Evolutionary conservation across 2,797 vertebrate species (phyloP), one percentile per base, ranked within the genome.

Genomic region (Lates japonicus): DNA sequence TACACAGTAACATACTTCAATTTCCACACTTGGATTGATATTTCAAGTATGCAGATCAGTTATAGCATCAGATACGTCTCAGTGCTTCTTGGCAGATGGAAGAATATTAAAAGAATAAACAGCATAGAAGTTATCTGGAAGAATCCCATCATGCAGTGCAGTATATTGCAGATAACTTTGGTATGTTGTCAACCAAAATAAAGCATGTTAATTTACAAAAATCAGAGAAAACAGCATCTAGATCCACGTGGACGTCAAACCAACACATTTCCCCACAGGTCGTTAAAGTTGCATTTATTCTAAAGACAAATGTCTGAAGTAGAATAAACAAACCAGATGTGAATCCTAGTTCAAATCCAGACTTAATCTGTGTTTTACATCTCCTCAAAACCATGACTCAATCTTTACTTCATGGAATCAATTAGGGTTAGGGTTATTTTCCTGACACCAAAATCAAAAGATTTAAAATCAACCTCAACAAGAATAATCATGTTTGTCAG

Each of bases 111-210:
- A 88, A 89, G 80, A 90, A 91, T 78, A 57, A 84, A 92, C 80
- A 85, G 85, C 79, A 87, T 90, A 90, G 60, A 87, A 81, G 79
- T 92, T 80, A 84, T 87, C 82, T 92, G 80, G 90, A 92, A 91
- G 87, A 87, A 84, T 90, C 73, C 89, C 84, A 90, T 92, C 94
- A 96, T 95, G 94, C 95, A 95, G 90, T 90, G 80, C 84, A 75
- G 77, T 80, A 93, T 93, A 91, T 92, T 94, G 92, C 90, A 84
- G 82, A 92, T 85, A 83, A 93, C 93, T 95, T 94, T 95, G 93
- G 93, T 86, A 72, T 91, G 60, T 58, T 82, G 84, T 85, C 68
- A 78, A 87, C 84, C 61, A 88, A 86, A 91, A 91, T 78, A 82
- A 88, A 87, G 85, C 80, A 80, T 71, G 75, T 88, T 88, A 35